phyloP scores from a whole-genome alignment of 2,888 invertebrate genomes.

The Nomada lathburiana region DNA sequence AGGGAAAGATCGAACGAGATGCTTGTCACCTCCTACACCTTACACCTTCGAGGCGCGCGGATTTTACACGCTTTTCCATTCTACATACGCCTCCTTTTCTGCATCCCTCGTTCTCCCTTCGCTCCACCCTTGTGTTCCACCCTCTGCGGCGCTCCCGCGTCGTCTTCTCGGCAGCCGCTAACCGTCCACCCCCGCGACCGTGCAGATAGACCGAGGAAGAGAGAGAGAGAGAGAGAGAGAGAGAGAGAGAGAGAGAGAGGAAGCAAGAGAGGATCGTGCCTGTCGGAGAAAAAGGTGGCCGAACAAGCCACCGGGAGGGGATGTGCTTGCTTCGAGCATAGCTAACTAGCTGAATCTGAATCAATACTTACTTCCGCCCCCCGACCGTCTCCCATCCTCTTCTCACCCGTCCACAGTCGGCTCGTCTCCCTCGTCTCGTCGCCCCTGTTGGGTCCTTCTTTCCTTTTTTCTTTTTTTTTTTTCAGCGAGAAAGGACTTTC shows the following conservation, averaged over 20 bases:
- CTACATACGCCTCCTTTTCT: constrained; percentile 58
- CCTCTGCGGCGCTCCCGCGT: constrained; percentile 35
- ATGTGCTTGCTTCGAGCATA: constrained; percentile 78
- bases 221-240: constrained; percentile 21
- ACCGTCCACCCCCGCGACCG: constrained; percentile 49
- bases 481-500: constrained; percentile 63
- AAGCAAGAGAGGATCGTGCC: constrained; percentile 46
- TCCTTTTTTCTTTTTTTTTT: constrained; percentile 44
- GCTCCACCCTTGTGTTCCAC: constrained; percentile 32
- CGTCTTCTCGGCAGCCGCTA: constrained; percentile 39
- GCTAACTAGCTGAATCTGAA: constrained; percentile 83
- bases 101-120: constrained; percentile 45
- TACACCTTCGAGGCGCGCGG: constrained; percentile 51
- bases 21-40: constrained; percentile 75
- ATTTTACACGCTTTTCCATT: constrained; percentile 58
- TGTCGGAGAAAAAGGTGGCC: constrained; percentile 61
- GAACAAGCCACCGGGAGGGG: constrained; percentile 50
- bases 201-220: constrained; percentile 37
- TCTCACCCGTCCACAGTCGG: constrained; percentile 35
- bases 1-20: constrained; percentile 69
- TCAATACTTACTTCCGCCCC: constrained; percentile 81
- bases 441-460: constrained; percentile 22
- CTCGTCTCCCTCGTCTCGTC: constrained; percentile 37
- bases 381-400: constrained; percentile 68
- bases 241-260: constrained; percentile 28